phyloP scores from a whole-genome alignment of 2,797 vertebrate species.

The Cercopithecus petaurista region DNA sequence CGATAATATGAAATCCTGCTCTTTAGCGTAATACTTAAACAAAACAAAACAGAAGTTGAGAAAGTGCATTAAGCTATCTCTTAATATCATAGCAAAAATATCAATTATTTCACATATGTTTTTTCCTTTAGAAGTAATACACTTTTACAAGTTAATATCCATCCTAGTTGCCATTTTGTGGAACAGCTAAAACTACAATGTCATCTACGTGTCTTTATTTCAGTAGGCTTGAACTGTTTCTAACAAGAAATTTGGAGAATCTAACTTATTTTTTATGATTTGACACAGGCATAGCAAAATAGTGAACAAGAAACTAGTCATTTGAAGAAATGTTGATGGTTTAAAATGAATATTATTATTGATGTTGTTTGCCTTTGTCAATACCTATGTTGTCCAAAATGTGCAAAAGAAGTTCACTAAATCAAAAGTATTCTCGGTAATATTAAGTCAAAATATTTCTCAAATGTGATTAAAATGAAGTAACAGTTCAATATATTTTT shows the following conservation, averaged over 20 bases:
- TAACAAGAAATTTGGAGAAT: background rate
- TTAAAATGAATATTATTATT: constrained; percentile 12
- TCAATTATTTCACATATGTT: background rate
- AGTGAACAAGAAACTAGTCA: background rate
- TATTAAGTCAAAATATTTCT: constrained; percentile 76
- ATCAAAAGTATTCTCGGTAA: constrained; percentile 73
- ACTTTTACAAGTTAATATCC: background rate
- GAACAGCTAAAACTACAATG: background rate
- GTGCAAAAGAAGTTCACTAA: constrained; percentile 74
- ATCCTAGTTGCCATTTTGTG: background rate
- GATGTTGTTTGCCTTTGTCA: constrained; percentile 41
- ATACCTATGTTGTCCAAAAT: constrained; percentile 50
- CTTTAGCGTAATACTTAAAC: background rate
- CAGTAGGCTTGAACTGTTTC: background rate
- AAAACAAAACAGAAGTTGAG: background rate
- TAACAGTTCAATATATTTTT: constrained; percentile 71
- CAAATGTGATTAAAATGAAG: constrained; percentile 84
- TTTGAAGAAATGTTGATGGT: background rate
- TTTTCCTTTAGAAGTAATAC: background rate
- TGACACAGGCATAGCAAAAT: background rate
- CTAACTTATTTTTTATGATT: background rate
- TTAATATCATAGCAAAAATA: background rate
- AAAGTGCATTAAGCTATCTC: background rate
- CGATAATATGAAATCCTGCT: background rate
- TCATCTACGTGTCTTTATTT: background rate